Evolutionary conservation across 1,140 invertebrate genomes (phyloP), one percentile per base, ranked within the genome.

Genomic region (Stegodyphus dumicola): DNA sequence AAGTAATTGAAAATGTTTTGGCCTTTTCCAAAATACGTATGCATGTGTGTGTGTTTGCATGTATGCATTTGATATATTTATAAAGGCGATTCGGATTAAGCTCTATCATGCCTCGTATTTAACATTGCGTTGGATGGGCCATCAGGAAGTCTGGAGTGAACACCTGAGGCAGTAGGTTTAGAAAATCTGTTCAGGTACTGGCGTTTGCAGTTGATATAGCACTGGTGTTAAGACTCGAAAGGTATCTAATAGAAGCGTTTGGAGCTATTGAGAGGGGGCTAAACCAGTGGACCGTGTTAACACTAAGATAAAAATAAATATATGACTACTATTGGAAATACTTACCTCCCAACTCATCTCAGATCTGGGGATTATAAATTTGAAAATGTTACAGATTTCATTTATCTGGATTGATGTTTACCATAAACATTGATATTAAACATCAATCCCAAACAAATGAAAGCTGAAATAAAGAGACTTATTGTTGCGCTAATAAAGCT

Each of bases 61-160:
- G 33, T 33, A 33, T 33, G 33, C 33, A 33, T 33, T 33, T 33
- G 33, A 33, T 33, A 33, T 3, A 33, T 33, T 33, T n/a, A n/a
- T n/a, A n/a, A n/a, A n/a, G n/a, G n/a, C n/a, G n/a, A n/a, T n/a
- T 33, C 33, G 33, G 33, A 33, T 33, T 33, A 33, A 33, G 0
- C 67, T n/a, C 67, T 69, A 5, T 69, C 67, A 5, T 69, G 67
- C 67, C 6, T 73, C 15, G 51, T 73, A 15, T 73, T 73, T 51
- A 49, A 49, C 6, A 49, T 49, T 73, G 0, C 70, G 13, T 52
- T 73, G n/a, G 5, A 51, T 0, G 70, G 70, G 10, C 51, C 13
- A 73, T 73, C 9, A 73, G 70, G 48, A 51, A 73, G 0, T 73
- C 33, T 73, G 70, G 6, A 73, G 51, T 73, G 0, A 49, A 51